phyloP scores from a whole-genome alignment of 2,888 invertebrate species.

The Apamea sordens region DNA sequence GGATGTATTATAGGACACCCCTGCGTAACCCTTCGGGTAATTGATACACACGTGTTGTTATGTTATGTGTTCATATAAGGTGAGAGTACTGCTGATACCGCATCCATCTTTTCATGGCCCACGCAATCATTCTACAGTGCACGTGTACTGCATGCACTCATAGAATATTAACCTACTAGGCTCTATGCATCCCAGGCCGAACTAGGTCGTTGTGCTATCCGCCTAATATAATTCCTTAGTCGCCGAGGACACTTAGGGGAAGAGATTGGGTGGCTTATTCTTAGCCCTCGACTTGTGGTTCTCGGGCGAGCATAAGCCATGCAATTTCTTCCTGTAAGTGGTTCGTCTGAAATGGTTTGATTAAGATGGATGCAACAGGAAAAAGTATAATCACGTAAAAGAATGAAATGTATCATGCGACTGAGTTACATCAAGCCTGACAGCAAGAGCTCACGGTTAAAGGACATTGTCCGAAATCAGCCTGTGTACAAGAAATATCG shows the following conservation, averaged over 20 bases:
- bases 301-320: conserved; percentile 36
- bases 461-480: too few species aligned
- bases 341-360: conserved; percentile 14
- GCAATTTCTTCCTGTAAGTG: conserved; percentile 49
- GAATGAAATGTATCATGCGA: neutral
- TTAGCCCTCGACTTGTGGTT: conserved; percentile 32
- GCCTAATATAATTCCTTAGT: conserved; percentile 51
- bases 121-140: neutral
- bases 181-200: neutral
- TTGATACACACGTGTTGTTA: too few species aligned
- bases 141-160: conserved; percentile 3
- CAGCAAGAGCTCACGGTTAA: too few species aligned
- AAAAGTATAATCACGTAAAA: neutral
- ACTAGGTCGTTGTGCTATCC: conserved; percentile 38
- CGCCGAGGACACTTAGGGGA: conserved; percentile 38
- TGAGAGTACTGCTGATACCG: neutral
- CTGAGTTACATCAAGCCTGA: neutral
- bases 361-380: conserved; percentile 3
- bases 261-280: conserved; percentile 49
- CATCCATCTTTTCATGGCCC: neutral
- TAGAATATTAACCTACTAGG: conserved; percentile 1
- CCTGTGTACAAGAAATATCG: too few species aligned
- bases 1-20: too few species aligned
- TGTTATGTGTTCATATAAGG: too few species aligned
- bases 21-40: too few species aligned